Evolutionary conservation across 2,797 vertebrate species (phyloP), one percentile per base, ranked within the genome.

Genomic region (Varecia variegata): DNA sequence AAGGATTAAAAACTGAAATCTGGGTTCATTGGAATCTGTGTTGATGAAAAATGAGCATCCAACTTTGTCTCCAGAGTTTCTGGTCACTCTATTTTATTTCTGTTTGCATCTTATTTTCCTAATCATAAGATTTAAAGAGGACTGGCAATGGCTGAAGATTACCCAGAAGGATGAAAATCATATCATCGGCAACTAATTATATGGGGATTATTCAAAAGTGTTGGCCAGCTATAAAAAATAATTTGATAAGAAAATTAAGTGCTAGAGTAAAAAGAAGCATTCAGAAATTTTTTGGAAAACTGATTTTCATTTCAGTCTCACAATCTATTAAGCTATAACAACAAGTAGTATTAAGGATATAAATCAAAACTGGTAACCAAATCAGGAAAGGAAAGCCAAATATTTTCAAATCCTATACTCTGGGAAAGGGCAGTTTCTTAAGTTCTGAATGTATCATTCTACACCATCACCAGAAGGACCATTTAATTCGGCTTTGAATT

Each of bases 121-220:
- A n/a, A 70, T 92, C 76, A 95, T 54, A 88, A 80, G 67, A 92
- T 73, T 83, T 83, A 86, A 91, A 77, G 12, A 58, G 40, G 30
- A 40, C 18, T 85, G 30, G 38, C 52, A 84, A 47, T 47, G 50
- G 52, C 40, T 93, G 73, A 96, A 50, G 56, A 87, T 47, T 77
- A 90, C 23, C 38, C 94, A 92, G 86, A 87, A 90, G 87, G 47
- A 93, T 56, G 62, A 92, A 93, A 93, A 92, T 85, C 21, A 50
- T 62, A 91, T 68, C 54, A 93, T 73, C 65, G 95, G 58, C 54
- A 94, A 96, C 92, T 94, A 91, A 91, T 96, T 94, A 82, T 32
- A 86, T 18, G 20, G 18, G 23, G 74, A 91, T 83, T 82, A 40
- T 93, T 65, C 88, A 60, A 87, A 96, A 80, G 50, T 91, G 38